Base-by-base conservation (phyloP, 2,888 invertebrate genomes). In the Tiliacea aurago region DNA sequence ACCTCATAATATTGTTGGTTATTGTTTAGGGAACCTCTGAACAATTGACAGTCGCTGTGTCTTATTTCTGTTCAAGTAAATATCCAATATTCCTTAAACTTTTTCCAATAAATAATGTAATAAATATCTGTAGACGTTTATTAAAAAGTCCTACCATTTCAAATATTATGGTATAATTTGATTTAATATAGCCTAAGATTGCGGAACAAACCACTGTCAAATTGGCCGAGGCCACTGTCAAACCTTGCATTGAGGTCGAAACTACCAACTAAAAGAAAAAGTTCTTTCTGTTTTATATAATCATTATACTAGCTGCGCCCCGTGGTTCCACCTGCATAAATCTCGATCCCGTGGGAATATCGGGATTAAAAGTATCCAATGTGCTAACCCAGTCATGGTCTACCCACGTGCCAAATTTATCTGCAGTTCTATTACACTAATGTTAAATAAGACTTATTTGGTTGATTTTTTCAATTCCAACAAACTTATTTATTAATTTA, bases 201-300 rank as follows among this genome's bases (percentile, higher is more conserved):
- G 59, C 82, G 76, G 77, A 86, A 85, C 77, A 37, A 59, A 62
- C 11, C 20, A 55, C 67, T 76, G 76, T 77, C 73, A 78, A 84
- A 78, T 70, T 79, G 47, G 66, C 51, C 80, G 53, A 78, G 81
- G 81, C 53, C 80, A 85, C 59, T 71, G 63, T 59, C 69, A 74
- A 71, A 81, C 78, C 79, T 81, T 86, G 76, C 41, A 47, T 43
- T 78, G 53, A 81, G 84, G 80, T 74, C 74, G 37, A 70, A 75
- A 71, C 41, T 68, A 55, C 62, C 59, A 72, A 74, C 59, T 63
- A 51, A 51, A 73, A 76, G 37, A 71, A 71, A 73, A 79, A 43
- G 0, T n/a, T 59, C 3, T 43, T 64, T 51, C 47, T 58, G 23
- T 62, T 61, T 37, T 37, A 37, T 37, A 37, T 37, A 37, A 5